A percentile compares a stretch with the other conserved stretches of the same genome.
Conservation (phyloP, 2,888 invertebrate genomes). For the Latrodectus elegans region DNA sequence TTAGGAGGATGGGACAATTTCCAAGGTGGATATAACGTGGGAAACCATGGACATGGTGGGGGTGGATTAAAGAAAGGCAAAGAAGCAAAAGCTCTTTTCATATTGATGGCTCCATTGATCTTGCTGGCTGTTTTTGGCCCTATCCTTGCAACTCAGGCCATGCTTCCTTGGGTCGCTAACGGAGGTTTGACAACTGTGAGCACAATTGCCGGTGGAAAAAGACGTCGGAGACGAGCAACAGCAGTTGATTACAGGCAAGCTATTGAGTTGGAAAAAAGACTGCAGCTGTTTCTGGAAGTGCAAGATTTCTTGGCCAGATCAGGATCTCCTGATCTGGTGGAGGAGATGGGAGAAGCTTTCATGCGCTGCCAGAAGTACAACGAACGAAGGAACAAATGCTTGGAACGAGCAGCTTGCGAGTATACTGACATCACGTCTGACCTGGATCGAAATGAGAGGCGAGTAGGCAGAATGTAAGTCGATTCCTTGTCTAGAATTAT, state of each 20-base stretch:
- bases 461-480: slow-evolving; percentile 55
- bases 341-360: slow-evolving; percentile 49
- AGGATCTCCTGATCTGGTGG: slow-evolving; percentile 22
- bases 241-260: slow-evolving; percentile 19
- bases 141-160: slow-evolving; percentile 50
- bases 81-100: slow-evolving; percentile 56
- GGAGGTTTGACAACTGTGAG: slow-evolving; percentile 48
- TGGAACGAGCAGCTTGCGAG: slow-evolving; percentile 53
- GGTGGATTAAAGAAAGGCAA: slow-evolving; percentile 36
- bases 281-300: slow-evolving; percentile 49
- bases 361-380: slow-evolving; percentile 43
- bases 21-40: slow-evolving; percentile 1
- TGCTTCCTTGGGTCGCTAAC: slow-evolving; percentile 52
- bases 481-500: no score
- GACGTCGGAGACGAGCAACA: not conserved
- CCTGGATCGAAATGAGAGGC: slow-evolving; percentile 31
- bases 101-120: slow-evolving; percentile 55
- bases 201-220: slow-evolving; percentile 31
- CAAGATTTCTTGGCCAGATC: slow-evolving; percentile 55
- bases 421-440: slow-evolving; percentile 36
- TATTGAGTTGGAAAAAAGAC: slow-evolving; percentile 38
- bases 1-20: slow-evolving; percentile 39
- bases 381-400: slow-evolving; percentile 46
- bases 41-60: not conserved
- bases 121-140: slow-evolving; percentile 59